Base-by-base conservation (phyloP, 2,888 invertebrate genomes). In the Pseudococcus viburni region DNA sequence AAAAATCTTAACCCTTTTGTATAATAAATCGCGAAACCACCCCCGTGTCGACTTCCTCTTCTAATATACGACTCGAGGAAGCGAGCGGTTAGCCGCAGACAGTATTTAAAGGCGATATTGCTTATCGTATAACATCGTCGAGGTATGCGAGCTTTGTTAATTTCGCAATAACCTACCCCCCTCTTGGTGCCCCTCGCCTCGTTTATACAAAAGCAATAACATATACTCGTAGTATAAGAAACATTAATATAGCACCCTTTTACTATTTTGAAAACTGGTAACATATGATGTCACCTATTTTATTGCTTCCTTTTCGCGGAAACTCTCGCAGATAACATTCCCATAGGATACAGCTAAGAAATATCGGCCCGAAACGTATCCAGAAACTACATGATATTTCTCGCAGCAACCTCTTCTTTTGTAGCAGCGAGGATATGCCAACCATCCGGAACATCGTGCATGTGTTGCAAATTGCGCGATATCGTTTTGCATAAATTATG, bases 271-370 rank as follows among this genome's bases (percentile, higher is more conserved):
- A 85, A 85, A 85, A 85, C 85, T 85, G 80, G 87, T 87, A 87
- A 87, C 87, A 87, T 87, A 87, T 51, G 87, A 87, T 87, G 87
- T 87, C 87, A 87, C 87, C 87, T 87, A 87, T 87, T 87, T 87
- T 80, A 80, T 87, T 87, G 80, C 87, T 87, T 87, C 87, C 87
- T 73, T 87, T 48, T 73, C n/a, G 85, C 77, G 77, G 77, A 33
- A 48, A 26, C 59, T 51, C 39, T 55, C 19, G 85, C 33, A 48
- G 59, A 26, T 59, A 48, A 33, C 84, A 55, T 22, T 85, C 85
- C 85, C 85, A 51, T 85, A 59, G 85, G 85, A 85, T n/a, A 39
- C 4, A 33, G 39, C 22, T 59, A 85, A 85, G 85, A 85, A 84
- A 84, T 55, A 55, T 55, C 55, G 55, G 55, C 55, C n/a, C 55